phyloP scores from a whole-genome alignment of 23 tunicate species.

The Corella eumyota region DNA sequence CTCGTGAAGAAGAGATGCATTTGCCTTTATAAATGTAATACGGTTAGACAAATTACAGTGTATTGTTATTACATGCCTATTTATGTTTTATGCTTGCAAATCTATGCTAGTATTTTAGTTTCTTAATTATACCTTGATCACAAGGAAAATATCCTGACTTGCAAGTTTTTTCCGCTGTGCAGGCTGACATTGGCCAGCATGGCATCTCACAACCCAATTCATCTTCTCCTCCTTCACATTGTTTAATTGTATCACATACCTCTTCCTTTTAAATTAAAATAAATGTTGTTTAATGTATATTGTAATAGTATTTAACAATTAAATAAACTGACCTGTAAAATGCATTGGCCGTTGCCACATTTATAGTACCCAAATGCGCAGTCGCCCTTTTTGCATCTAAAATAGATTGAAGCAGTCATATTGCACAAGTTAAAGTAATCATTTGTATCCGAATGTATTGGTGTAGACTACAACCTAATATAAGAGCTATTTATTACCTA shows the following conservation, averaged over 20 bases:
- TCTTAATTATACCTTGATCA: conserved; percentile 43
- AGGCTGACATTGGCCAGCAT: conserved; percentile 33
- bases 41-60: too few species aligned
- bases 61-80: too few species aligned
- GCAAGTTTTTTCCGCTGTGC: conserved; percentile 20
- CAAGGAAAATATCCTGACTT: conserved; percentile 38
- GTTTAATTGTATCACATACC: conserved; percentile 28
- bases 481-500: conserved; percentile 3
- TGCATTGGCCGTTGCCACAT: conserved; percentile 36
- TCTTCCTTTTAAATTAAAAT: conserved; percentile 17
- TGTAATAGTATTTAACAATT: background rate
- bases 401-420: background rate
- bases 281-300: background rate
- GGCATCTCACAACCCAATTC: conserved; percentile 19
- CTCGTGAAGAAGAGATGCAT: conserved; percentile 28
- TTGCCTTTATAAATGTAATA: conserved; percentile 29
- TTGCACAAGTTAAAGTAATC: background rate
- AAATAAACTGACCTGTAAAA: conserved; percentile 12
- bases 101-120: too few species aligned
- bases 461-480: background rate
- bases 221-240: conserved; percentile 27
- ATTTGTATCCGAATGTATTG: background rate
- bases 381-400: conserved; percentile 22
- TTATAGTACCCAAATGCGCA: conserved; percentile 17
- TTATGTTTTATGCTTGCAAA: too few species aligned